Evolutionary conservation across 2,113 vertebrate genomes (phyloP).

Genomic region (Tetrao urogallus): DNA sequence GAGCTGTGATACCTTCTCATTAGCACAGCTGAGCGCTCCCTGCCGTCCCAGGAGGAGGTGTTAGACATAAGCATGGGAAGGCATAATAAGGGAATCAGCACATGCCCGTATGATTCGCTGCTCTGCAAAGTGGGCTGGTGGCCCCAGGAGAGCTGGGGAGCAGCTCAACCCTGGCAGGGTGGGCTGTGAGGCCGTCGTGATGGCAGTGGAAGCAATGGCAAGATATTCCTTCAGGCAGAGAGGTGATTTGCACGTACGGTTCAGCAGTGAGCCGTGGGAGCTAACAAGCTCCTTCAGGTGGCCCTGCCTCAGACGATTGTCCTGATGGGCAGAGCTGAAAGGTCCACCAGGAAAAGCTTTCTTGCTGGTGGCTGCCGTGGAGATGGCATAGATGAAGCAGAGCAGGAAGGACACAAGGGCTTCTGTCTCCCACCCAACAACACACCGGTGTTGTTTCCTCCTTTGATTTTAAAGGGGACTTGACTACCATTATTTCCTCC

Average conservation of each 20-base stretch:
- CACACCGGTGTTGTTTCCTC: background rate
- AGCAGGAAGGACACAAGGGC: background rate
- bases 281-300: background rate
- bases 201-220: background rate
- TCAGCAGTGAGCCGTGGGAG: background rate
- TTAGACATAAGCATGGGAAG: background rate
- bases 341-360: background rate
- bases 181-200: background rate
- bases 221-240: rapidly evolving
- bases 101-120: rapidly evolving
- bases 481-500: background rate
- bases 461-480: background rate
- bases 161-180: too few relatives aligned
- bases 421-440: background rate
- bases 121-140: background rate
- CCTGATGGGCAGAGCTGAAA: background rate
- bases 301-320: rapidly evolving
- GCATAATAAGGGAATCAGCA: background rate
- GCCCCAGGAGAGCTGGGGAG: background rate
- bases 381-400: background rate
- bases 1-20: background rate
- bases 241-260: rapidly evolving
- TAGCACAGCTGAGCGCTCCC: rapidly evolving
- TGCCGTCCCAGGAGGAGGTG: background rate
- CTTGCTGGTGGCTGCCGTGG: rapidly evolving